Conservation (phyloP, 2,797 vertebrate genomes). For the Leptodactylus fallax region DNA sequence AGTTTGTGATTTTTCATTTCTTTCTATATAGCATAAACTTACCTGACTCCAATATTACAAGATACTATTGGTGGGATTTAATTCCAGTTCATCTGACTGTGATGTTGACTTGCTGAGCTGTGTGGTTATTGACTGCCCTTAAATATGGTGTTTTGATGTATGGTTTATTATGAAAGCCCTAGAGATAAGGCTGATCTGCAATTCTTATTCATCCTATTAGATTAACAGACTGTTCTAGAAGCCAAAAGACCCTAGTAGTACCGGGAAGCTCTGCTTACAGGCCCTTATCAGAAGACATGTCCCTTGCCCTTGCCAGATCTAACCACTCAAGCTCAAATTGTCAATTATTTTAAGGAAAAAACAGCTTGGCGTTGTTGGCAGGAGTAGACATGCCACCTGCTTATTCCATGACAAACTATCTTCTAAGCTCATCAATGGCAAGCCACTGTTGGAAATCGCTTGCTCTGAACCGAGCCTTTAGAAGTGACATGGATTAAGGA, state of each 20-base stretch:
- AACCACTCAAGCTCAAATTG: slow-evolving; percentile 50
- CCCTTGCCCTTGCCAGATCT: slow-evolving; percentile 20
- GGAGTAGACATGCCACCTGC: slow-evolving; percentile 31
- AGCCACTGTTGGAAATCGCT: background rate
- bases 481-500: slow-evolving; percentile 17
- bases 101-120: background rate
- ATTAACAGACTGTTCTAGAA: background rate
- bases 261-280: background rate
- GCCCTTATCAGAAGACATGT: slow-evolving; percentile 23
- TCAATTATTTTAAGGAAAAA: slow-evolving; percentile 40
- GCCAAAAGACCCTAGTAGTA: background rate
- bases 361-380: slow-evolving; percentile 30
- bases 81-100: background rate
- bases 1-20: background rate
- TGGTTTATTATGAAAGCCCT: background rate
- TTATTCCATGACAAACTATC: slow-evolving; percentile 43
- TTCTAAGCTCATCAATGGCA: slow-evolving; percentile 34
- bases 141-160: background rate
- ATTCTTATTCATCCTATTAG: slow-evolving; percentile 28
- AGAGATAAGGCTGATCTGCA: background rate
- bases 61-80: background rate
- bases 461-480: background rate
- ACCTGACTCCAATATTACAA: background rate
- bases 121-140: background rate
- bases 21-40: background rate